Base-by-base conservation (phyloP, 1,140 invertebrate species). In the Drosophila subobscura region DNA sequence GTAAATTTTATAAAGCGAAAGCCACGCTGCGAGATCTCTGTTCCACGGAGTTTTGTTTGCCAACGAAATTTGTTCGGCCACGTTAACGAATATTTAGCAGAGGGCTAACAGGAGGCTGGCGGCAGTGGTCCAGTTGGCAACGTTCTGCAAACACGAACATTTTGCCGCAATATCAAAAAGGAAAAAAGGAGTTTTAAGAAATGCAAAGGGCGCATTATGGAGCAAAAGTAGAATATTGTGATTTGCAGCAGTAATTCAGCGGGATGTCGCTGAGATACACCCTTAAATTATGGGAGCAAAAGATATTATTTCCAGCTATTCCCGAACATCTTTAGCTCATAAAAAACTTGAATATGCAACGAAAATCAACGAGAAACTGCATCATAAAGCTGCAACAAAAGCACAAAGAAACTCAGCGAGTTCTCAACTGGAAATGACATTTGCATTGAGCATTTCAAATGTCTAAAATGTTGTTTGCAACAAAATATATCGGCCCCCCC, bases 41-140 rank as follows among this genome's bases (percentile, higher is more conserved):
- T 42, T 46, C 25, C 65, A 41, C 50, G 47, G 54, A 29, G 41
- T 55, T 64, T 6, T 81, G 83, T 86, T 88, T 86, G 83, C 83
- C 83, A 86, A 78, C 81, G 57, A 81, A 86, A 81, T 86, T 81
- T 72, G 72, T 72, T 79, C 73, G 77, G 77, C 56, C 81, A 81
- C 81, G 78, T 86, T 88, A 80, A 86, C 77, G 83, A 86, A 86
- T 80, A 86, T 78, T 86, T 81, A 77, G 73, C 73, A 74, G 29
- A 33, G 61, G 44, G 58, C 77, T 64, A 85, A 85, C 77, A 86
- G 78, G 29, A 37, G 56, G 56, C 64, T 80, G 80, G 80, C 68
- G 3, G 54, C 68, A 71, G 65, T 71, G 65, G 81, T 60, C 77
- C 80, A 86, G 68, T 85, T 81, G 81, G 73, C 81, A 80, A 64